phyloP scores from a whole-genome alignment of 2,113 vertebrate species.

The Indicator maculatus region DNA sequence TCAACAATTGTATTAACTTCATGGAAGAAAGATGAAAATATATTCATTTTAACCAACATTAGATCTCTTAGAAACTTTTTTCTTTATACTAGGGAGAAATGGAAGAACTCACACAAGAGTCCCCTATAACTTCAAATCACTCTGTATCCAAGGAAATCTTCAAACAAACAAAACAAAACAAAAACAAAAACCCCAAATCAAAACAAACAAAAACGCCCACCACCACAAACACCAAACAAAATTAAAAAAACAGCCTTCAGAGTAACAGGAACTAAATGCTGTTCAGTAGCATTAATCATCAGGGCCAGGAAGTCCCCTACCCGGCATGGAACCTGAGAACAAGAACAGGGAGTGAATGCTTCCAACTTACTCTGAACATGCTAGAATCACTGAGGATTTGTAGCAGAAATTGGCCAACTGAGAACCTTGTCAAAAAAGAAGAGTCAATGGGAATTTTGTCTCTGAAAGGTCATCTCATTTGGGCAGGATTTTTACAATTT shows the following conservation, averaged over 20 bases:
- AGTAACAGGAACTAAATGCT: not conserved
- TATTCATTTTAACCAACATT: not conserved
- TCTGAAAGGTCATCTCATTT: not conserved
- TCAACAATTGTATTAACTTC: not conserved
- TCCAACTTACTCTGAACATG: not conserved
- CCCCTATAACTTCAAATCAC: not conserved
- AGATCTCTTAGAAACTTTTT: not conserved
- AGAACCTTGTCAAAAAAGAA: not conserved
- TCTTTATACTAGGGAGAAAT: not conserved
- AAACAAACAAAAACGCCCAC: too few relatives aligned
- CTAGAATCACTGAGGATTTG: not conserved
- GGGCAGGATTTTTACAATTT: not conserved
- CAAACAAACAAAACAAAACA: not conserved
- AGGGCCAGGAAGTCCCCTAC: not conserved
- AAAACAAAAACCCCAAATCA: not conserved
- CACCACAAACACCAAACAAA: too few relatives aligned
- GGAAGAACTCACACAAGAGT: not conserved
- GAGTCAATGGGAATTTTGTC: not conserved
- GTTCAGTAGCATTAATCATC: not conserved
- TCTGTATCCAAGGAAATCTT: not conserved
- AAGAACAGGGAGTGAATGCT: not conserved
- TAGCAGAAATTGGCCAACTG: not conserved
- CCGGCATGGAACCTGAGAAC: not conserved
- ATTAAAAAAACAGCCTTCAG: accelerated
- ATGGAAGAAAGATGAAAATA: not conserved